These are phyloP conservation scores for Corythornis cristatus DNA, from an alignment of 2,113 vertebrate genomes.

Conservation along the genomic window DNA sequence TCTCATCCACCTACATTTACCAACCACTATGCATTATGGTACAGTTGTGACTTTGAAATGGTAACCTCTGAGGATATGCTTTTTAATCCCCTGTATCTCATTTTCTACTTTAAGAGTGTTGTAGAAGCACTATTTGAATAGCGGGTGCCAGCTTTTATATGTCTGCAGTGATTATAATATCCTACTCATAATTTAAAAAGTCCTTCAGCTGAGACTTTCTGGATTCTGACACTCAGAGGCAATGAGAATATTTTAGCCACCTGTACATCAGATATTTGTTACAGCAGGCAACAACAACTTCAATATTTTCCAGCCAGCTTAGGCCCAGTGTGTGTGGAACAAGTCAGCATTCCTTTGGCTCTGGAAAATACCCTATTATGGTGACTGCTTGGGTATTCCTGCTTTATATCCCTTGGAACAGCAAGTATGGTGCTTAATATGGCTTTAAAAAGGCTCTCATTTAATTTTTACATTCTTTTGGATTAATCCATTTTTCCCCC, in stretches of 20 bases:
- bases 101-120: slow-evolving; percentile 14
- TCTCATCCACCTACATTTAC: slow-evolving; percentile 38
- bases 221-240: neutral
- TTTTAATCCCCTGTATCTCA: slow-evolving; percentile 11
- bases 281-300: neutral
- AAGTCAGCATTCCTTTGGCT: neutral
- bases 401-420: neutral
- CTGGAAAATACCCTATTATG: neutral
- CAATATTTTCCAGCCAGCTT: neutral
- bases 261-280: neutral
- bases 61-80: slow-evolving; percentile 43
- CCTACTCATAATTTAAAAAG: neutral
- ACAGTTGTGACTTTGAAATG: slow-evolving; percentile 16
- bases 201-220: neutral
- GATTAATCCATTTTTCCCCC: neutral
- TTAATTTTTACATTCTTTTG: neutral
- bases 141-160: neutral
- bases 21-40: slow-evolving; percentile 28
- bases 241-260: neutral
- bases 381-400: neutral
- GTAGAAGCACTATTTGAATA: slow-evolving; percentile 14
- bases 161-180: neutral
- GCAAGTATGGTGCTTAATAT: neutral
- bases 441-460: neutral
- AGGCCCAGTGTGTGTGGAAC: neutral